Evolutionary conservation across 2,797 vertebrate species (phyloP), one percentile per base, ranked within the genome.

Genomic region (Atherinosoma microstoma): DNA sequence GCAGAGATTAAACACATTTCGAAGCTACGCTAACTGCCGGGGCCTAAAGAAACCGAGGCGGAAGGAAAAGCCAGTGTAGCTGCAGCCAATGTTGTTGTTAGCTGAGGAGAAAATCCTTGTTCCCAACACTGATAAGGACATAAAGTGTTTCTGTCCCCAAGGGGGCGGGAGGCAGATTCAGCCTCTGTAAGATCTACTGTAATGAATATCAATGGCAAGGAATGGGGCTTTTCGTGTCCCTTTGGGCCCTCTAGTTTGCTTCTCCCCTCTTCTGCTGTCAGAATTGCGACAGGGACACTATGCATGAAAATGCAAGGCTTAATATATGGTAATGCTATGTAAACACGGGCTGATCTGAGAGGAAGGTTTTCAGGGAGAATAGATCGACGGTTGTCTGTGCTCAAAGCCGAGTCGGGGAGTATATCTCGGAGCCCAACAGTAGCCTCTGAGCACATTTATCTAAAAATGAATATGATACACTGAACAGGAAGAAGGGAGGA

Each of bases 291-390:
- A 24, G 83, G 84, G 90, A 91, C 84, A 78, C 88, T 86, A 71
- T 88, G 91, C 92, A 89, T 92, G 88, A 84, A 90, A 91, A 93
- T 89, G 91, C 80, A 65, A 67, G 70, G 85, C 89, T 90, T 93
- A 93, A 94, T 93, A 90, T 93, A 94, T 94, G 93, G 75, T 94
- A 94, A 94, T 94, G 83, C 93, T 93, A 92, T 94, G 93, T 94
- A 93, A 94, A 94, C 93, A 94, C 76, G 74, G 78, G 88, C 90
- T 90, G 91, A 94, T 93, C 93, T 90, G 84, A 91, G 89, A 83
- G 86, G 81, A 80, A 81, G 86, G 85, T 84, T 88, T 83, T 85
- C 60, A 62, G 83, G 87, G 90, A 84, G 86, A 85, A 84, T 70
- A 65, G 82, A 89, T 86, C 81, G 80, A 69, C 84, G 83, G 79